Conservation (phyloP, 2,797 vertebrate species). For the Luscinia megarhynchos region DNA sequence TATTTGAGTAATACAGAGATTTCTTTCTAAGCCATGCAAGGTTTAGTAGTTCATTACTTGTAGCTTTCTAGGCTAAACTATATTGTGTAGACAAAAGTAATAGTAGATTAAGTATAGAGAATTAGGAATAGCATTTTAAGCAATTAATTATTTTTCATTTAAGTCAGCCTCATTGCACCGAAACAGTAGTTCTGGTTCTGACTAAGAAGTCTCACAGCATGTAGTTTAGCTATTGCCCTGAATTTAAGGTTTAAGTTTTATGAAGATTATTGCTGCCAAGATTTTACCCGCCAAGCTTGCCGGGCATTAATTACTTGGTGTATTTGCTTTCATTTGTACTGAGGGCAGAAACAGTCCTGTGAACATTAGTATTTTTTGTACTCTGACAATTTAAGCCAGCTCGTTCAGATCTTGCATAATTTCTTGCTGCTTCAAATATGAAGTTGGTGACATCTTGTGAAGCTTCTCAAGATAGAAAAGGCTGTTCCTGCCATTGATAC, state of each 20-base stretch:
- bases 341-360: not conserved
- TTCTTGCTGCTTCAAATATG: not conserved
- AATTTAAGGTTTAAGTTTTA: not conserved
- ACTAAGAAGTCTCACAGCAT: not conserved
- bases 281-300: not conserved
- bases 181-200: not conserved
- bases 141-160: not conserved
- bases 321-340: not conserved
- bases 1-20: not conserved
- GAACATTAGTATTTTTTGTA: not conserved
- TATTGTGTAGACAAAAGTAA: not conserved
- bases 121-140: not conserved
- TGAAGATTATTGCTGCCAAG: not conserved
- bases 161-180: not conserved
- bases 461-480: not conserved
- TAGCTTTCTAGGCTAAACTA: not conserved
- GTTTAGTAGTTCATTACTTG: not conserved
- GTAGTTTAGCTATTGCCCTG: not conserved
- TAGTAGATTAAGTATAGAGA: not conserved
- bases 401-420: not conserved
- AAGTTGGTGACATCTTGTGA: not conserved
- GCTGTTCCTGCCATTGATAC: not conserved
- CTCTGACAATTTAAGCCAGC: not conserved
- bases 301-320: not conserved
- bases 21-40: not conserved